Base-by-base conservation (phyloP, 2,113 vertebrate genomes). In the Trogon surrucura region DNA sequence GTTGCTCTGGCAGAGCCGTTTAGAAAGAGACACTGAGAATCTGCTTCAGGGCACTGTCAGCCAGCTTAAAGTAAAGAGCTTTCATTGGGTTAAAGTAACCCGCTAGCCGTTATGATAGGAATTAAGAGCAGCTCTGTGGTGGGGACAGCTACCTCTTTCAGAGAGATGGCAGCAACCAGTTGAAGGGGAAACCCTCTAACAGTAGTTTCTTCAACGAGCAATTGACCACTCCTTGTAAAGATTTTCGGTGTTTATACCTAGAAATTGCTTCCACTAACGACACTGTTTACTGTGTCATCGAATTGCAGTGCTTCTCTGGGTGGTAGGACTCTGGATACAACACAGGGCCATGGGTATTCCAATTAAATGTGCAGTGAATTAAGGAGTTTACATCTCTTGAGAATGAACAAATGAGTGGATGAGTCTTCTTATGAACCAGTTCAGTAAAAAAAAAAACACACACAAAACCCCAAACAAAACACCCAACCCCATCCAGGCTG, bases 61-160 rank as follows among this genome's bases (percentile, higher is more conserved):
- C 21, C 79, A 91, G 79, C 71, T 85, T 96, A 83, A 94, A 87
- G 51, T 89, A 84, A 94, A 89, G 92, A 89, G 82, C 71, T 94
- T 93, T 96, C 50, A 34, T 80, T 89, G 85, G 74, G 88, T 85
- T 93, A 53, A 93, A 88, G 88, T 90, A 80, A 93, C 79, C 75
- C 70, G 50, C 32, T 61, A 53, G 58, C 54, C 45, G 82, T 89
- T 72, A 19, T 66, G 47, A 84, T 29, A 71, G 70, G 53, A 89
- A 51, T 14, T 70, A 88, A 89, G 73, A 47, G 70, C 44, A 89
- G 51, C 73, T 91, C 74, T 88, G 57, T 0, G 0, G 14, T 41
- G 32, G 53, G 53, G 45, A 19, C 41, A 90, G 61, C 74, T 75
- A 7, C 30, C 41, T 75, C 77, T 30, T 50, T 57, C 51, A 70